These are phyloP conservation scores for Plodia interpunctella DNA, from an alignment of 1,140 invertebrate species.

Conservation along the genomic window DNA sequence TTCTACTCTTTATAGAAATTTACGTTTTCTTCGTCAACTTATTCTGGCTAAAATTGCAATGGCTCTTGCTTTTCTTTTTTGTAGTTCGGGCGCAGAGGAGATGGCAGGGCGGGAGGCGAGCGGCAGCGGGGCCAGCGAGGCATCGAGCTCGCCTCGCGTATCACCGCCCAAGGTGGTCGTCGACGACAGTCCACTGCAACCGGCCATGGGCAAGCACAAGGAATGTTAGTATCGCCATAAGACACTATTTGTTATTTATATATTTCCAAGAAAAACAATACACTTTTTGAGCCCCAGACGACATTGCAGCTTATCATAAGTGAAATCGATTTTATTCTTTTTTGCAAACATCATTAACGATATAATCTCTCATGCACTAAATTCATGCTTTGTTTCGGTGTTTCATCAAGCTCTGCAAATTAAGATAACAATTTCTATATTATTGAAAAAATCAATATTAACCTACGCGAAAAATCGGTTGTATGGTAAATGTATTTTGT, in stretches of 20 bases:
- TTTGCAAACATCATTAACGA: neutral
- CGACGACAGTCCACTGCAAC: constrained; percentile 94
- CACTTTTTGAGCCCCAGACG: no score
- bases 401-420: no score
- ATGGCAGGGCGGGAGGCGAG: constrained; percentile 64
- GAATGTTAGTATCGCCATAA: constrained; percentile 81
- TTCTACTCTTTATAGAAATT: no score
- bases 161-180: constrained; percentile 94
- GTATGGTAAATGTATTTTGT: neutral
- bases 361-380: no score
- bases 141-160: constrained; percentile 73
- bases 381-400: no score
- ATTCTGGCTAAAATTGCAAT: no score
- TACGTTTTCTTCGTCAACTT: no score
- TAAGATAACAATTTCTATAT: no score
- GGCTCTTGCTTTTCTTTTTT: neutral
- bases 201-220: constrained; percentile 97
- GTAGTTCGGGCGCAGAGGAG: constrained; percentile 60
- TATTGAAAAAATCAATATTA: no score
- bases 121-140: constrained; percentile 69
- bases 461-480: neutral
- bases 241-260: no score
- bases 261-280: no score
- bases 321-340: neutral
- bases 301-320: no score